A percentile compares a stretch with the other conserved stretches of the same genome.
Evolutionary conservation across 1,140 invertebrate species (phyloP).

Genomic region (Drosophila pandora): DNA sequence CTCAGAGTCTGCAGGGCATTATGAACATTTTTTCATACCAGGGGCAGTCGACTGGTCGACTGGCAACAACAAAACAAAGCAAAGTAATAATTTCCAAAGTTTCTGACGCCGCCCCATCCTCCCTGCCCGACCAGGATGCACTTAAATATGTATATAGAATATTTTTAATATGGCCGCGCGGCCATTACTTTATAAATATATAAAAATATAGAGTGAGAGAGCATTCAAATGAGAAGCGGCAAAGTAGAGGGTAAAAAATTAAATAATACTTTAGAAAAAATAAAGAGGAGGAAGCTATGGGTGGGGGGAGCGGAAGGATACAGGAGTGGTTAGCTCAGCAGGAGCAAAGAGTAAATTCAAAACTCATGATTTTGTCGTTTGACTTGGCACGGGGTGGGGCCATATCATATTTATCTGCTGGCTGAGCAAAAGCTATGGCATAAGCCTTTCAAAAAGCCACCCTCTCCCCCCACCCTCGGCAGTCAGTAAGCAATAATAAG

Average conservation of each 20-base stretch:
- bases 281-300: background rate
- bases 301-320: background rate
- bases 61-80: conserved; percentile 61
- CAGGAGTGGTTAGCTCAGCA: conserved; percentile 23
- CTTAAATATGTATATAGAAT: conserved; percentile 71
- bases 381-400: conserved; percentile 15
- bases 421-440: conserved; percentile 47
- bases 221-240: conserved; percentile 17
- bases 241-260: conserved; percentile 45
- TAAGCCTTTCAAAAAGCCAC: conserved; percentile 58
- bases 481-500: conserved; percentile 63
- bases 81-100: conserved; percentile 78
- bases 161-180: conserved; percentile 68
- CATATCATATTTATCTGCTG: conserved; percentile 49
- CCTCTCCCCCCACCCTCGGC: conserved; percentile 10
- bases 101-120: conserved; percentile 51
- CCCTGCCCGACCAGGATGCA: conserved; percentile 30
- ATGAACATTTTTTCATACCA: conserved; percentile 22
- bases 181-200: conserved; percentile 64
- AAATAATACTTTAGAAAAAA: conserved; percentile 54
- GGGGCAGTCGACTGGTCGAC: conserved; percentile 27
- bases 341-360: conserved; percentile 33
- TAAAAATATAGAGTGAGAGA: conserved; percentile 30
- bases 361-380: conserved; percentile 65
- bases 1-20: conserved; percentile 23